These are phyloP conservation scores for Bujurquina vittata DNA, from an alignment of 2,113 vertebrate species.

Conservation along the genomic window DNA sequence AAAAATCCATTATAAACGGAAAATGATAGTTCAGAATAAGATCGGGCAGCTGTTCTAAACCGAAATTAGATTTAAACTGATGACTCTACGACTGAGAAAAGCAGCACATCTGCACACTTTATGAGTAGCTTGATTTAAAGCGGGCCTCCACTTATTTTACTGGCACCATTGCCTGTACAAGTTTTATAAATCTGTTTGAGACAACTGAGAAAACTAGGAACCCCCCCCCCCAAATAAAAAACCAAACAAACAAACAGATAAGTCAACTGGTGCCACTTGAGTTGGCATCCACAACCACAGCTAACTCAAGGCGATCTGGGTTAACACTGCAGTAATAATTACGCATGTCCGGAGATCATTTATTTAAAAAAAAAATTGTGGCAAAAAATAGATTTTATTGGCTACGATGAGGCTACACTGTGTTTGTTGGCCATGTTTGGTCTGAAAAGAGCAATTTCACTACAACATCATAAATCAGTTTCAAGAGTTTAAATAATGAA, in stretches of 20 bases:
- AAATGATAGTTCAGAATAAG: background rate
- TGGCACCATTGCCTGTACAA: background rate
- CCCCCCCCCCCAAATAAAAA: no score
- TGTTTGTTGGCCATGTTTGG: conserved; percentile 45
- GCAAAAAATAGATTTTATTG: conserved; percentile 38
- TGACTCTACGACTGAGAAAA: background rate
- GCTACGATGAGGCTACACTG: background rate
- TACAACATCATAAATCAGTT: conserved; percentile 50
- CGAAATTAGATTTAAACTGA: background rate
- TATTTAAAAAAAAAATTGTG: background rate
- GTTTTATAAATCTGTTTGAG: background rate
- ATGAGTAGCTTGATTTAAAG: background rate
- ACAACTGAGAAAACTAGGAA: no score
- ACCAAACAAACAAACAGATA: no score
- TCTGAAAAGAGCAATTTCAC: conserved; percentile 25
- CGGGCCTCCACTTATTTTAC: background rate
- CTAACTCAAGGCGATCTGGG: background rate
- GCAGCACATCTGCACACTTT: background rate
- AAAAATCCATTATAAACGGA: background rate
- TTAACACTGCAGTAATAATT: conserved; percentile 13
- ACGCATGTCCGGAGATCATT: conserved; percentile 10
- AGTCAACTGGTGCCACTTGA: background rate
- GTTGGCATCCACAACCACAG: background rate
- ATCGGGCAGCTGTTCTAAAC: background rate
- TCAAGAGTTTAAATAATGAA: conserved; percentile 65